Base-by-base conservation (phyloP, 2,113 vertebrate genomes). In the Acrocephalus kingi region DNA sequence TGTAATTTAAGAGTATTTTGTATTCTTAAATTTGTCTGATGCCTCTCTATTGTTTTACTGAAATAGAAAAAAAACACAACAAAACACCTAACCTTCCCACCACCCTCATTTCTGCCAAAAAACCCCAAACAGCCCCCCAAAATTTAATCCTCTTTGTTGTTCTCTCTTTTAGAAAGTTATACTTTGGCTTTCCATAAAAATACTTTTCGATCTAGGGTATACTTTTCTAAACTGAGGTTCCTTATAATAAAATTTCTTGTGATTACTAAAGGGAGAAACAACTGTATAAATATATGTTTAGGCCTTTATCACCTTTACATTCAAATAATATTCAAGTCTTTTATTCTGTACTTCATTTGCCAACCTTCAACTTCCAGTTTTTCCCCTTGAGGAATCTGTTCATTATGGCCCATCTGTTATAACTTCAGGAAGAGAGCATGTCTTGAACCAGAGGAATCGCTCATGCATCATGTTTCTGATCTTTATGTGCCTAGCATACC, bases 91-190 rank as follows among this genome's bases (percentile, higher is more conserved):
- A 68, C 10, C 37, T 31, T 11, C 9, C 28, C 8, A 46, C 1
- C 14, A 12, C 2, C 1, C 3, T 56, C 9, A 15, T 1, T 17
- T 27, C 12, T 30, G 11, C 4, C 24, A 48, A 41, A 58, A 33
- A 16, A 6, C 1, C 7, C 7, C 2, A 43, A 35, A 30, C 19
- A 49, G 15, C 1, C 1, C 14, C 9, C 11, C 20, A 43, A 85
- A 2, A 9, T 10, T 56, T 23, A 69, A 61, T 52, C 8, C 6
- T 52, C 13, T 61, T 33, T 20, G 11, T 37, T 63, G 6, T 67
- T 87, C 31, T 31, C 14, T 68, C 13, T 67, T 67, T 63, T 23
- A 72, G 22, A 24, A 10, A 52, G 4, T 28, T 59, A 22, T 15
- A 17, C 1, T 43, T 84, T 11, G 11, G 1, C 11, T 66, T 69